Conservation (phyloP, 2,888 invertebrate genomes). For the Galerucella calmariensis region DNA sequence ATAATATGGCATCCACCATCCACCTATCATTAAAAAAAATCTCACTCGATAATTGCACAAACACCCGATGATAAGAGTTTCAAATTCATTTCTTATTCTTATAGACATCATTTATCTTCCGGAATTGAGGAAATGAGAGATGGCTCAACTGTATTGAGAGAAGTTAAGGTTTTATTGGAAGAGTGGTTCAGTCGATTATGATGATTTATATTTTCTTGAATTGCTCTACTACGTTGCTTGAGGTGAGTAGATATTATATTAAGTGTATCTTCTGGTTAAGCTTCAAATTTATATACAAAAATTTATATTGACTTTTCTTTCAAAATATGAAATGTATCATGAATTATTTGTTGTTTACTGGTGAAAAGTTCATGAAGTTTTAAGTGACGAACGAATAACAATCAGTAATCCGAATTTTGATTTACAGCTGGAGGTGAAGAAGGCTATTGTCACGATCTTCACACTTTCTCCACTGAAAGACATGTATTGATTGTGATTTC, state of each 20-base stretch:
- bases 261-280: neutral
- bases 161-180: slow-evolving; percentile 39
- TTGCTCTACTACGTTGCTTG: slow-evolving; percentile 17
- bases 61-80: slow-evolving; percentile 35
- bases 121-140: slow-evolving; percentile 37
- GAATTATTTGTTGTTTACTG: too few species aligned
- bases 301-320: neutral
- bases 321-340: too few species aligned
- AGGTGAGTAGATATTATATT: slow-evolving; percentile 15
- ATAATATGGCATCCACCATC: too few species aligned
- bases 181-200: slow-evolving; percentile 37
- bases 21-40: neutral
- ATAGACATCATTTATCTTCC: slow-evolving; percentile 39
- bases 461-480: too few species aligned
- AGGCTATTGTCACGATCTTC: too few species aligned
- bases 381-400: too few species aligned
- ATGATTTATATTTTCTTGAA: slow-evolving; percentile 34
- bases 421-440: too few species aligned
- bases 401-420: too few species aligned
- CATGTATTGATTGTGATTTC: too few species aligned
- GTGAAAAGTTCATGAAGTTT: too few species aligned
- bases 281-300: neutral
- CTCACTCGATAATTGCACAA: neutral
- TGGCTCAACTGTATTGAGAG: slow-evolving; percentile 35
- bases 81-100: slow-evolving; percentile 40